Evolutionary conservation across 1,140 invertebrate species (phyloP).

Genomic region (Anastatus disparis): DNA sequence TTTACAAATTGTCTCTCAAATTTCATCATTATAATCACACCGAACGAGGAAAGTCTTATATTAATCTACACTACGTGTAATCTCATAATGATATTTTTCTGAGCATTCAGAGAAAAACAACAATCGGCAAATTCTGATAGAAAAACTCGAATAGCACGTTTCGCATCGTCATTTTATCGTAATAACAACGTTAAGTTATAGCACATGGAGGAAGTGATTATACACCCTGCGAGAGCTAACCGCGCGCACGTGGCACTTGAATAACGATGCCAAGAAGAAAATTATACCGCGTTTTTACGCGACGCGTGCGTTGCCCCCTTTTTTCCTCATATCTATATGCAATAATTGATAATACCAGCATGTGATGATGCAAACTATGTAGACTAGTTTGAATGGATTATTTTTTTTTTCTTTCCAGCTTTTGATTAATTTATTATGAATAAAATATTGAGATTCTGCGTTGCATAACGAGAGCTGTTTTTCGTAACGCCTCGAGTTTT

Average conservation of each 20-base stretch:
- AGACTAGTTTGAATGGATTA: no score
- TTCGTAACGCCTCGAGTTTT: not conserved
- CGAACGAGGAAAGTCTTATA: no score
- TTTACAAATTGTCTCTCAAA: conserved; percentile 12
- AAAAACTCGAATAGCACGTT: conserved; percentile 4
- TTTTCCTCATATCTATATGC: not conserved
- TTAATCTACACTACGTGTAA: no score
- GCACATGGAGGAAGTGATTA: conserved; percentile 23
- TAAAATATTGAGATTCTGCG: not conserved
- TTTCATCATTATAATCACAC: not conserved
- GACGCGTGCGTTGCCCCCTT: conserved; percentile 4
- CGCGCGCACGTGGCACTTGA: conserved; percentile 16
- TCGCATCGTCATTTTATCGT: conserved; percentile 15
- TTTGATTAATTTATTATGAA: no score
- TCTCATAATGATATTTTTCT: no score
- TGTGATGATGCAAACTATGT: not conserved
- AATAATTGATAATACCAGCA: not conserved
- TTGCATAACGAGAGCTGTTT: not conserved
- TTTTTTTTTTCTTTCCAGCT: no score
- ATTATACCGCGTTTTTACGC: conserved; percentile 15
- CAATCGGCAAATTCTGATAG: not conserved
- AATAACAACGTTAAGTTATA: not conserved
- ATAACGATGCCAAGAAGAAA: conserved; percentile 30
- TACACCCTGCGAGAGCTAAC: not conserved
- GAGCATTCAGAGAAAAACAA: no score